These are phyloP conservation scores for Lordiphosa stackelbergi DNA, from an alignment of 1,140 invertebrate species.

Conservation along the genomic window DNA sequence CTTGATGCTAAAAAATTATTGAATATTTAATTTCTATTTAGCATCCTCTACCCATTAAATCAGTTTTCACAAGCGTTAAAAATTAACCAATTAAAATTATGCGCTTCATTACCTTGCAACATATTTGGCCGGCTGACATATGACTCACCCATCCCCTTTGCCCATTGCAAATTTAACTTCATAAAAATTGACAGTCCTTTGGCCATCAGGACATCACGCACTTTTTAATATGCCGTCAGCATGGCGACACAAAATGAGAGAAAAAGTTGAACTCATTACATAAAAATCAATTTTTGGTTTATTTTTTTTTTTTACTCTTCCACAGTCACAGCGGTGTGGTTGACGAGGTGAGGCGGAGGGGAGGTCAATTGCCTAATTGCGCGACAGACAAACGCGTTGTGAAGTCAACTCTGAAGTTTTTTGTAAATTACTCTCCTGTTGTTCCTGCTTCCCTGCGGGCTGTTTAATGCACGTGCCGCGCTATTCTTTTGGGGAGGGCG, in stretches of 20 bases:
- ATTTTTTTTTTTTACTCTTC: constrained; percentile 72
- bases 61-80: constrained; percentile 19
- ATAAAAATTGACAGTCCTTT: constrained; percentile 68
- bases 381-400: constrained; percentile 60
- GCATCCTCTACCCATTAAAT: constrained; percentile 22
- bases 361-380: constrained; percentile 69
- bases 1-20: too few relatives aligned
- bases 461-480: constrained; percentile 69
- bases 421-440: constrained; percentile 67
- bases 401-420: constrained; percentile 65
- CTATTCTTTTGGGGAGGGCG: constrained; percentile 18
- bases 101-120: constrained; percentile 50
- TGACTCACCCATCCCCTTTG: constrained; percentile 19
- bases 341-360: not conserved
- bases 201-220: constrained; percentile 58
- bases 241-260: constrained; percentile 39
- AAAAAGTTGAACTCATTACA: constrained; percentile 64
- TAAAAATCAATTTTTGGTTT: constrained; percentile 73
- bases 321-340: constrained; percentile 9
- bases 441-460: constrained; percentile 41
- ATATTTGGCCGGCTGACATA: not conserved
- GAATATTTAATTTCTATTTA: not conserved
- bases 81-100: constrained; percentile 68
- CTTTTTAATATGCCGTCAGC: constrained; percentile 69
- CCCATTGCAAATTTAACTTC: constrained; percentile 56